A percentile compares a stretch with the other conserved stretches of the same genome.
These are phyloP conservation scores for Drosophila multiciliata DNA, from an alignment of 2,888 invertebrate species.

Conservation along the genomic window DNA sequence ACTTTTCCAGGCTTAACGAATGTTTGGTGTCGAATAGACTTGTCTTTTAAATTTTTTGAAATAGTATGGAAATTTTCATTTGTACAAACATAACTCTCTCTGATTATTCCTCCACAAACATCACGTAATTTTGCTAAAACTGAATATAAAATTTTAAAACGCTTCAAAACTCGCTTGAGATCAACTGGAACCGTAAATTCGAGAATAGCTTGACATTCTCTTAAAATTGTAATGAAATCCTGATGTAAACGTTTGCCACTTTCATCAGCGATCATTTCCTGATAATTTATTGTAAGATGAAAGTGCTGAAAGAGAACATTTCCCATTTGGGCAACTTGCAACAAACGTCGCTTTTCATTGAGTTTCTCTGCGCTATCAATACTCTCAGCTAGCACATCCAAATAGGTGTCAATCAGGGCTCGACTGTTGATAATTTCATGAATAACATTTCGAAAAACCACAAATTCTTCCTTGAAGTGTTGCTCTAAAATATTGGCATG, in stretches of 20 bases:
- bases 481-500: constrained; percentile 81
- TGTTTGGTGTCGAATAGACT: constrained; percentile 22
- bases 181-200: constrained; percentile 71
- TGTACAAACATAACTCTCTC: background rate
- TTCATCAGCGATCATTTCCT: constrained; percentile 53
- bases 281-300: constrained; percentile 63
- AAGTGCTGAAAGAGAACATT: constrained; percentile 80
- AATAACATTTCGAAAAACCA: constrained; percentile 74
- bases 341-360: constrained; percentile 52
- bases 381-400: constrained; percentile 72
- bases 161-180: constrained; percentile 76
- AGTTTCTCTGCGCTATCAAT: constrained; percentile 59
- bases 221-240: constrained; percentile 77
- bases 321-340: constrained; percentile 74
- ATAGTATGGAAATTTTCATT: constrained; percentile 15
- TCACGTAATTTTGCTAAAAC: constrained; percentile 78
- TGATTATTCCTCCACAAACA: constrained; percentile 38
- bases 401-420: constrained; percentile 76
- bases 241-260: constrained; percentile 59
- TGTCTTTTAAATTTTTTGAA: constrained; percentile 9
- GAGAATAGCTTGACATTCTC: constrained; percentile 81
- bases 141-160: constrained; percentile 82
- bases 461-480: constrained; percentile 82
- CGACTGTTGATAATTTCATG: constrained; percentile 83
- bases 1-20: constrained; percentile 8